phyloP scores from a whole-genome alignment of 2,113 vertebrate genomes.

The Scolopax mira region DNA sequence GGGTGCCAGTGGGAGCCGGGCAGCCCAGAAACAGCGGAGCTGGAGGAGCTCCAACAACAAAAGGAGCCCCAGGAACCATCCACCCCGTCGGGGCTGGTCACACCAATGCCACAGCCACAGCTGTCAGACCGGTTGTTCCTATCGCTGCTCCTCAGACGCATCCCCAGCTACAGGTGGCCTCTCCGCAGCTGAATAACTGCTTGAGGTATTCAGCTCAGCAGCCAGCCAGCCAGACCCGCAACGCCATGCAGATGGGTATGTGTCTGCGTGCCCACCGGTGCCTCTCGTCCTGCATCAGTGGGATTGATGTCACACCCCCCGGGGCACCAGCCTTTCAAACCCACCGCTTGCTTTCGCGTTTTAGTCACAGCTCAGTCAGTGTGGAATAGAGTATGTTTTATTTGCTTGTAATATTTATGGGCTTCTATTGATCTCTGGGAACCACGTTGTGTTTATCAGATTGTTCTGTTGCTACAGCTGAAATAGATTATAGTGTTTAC shows the following conservation, averaged over 20 bases:
- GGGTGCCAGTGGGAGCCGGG: slow-evolving; percentile 85
- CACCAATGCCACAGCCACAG: slow-evolving; percentile 60
- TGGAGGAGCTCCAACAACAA: slow-evolving; percentile 68
- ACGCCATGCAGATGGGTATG: slow-evolving; percentile 85
- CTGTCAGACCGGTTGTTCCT: slow-evolving; percentile 76
- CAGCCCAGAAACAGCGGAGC: slow-evolving; percentile 72
- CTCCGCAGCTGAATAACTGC: slow-evolving; percentile 83
- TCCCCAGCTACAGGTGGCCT: slow-evolving; percentile 78
- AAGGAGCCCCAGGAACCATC: slow-evolving; percentile 73
- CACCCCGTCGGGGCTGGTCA: slow-evolving; percentile 75
- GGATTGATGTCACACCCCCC: neutral
- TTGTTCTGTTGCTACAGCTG: slow-evolving; percentile 45
- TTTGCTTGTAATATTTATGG: slow-evolving; percentile 37
- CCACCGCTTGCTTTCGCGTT: neutral
- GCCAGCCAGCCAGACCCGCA: slow-evolving; percentile 76
- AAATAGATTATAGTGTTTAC: slow-evolving; percentile 55
- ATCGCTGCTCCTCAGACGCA: slow-evolving; percentile 71
- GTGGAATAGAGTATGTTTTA: neutral
- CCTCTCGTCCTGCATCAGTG: neutral
- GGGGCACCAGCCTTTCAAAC: neutral
- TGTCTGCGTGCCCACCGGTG: neutral
- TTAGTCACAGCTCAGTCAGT: neutral
- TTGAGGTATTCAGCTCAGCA: slow-evolving; percentile 83
- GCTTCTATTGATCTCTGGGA: slow-evolving; percentile 51
- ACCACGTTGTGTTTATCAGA: slow-evolving; percentile 37